A percentile compares a stretch with the other conserved stretches of the same genome.
These are phyloP conservation scores for Pionites leucogaster DNA, from an alignment of 2,113 vertebrate species.

Conservation along the genomic window DNA sequence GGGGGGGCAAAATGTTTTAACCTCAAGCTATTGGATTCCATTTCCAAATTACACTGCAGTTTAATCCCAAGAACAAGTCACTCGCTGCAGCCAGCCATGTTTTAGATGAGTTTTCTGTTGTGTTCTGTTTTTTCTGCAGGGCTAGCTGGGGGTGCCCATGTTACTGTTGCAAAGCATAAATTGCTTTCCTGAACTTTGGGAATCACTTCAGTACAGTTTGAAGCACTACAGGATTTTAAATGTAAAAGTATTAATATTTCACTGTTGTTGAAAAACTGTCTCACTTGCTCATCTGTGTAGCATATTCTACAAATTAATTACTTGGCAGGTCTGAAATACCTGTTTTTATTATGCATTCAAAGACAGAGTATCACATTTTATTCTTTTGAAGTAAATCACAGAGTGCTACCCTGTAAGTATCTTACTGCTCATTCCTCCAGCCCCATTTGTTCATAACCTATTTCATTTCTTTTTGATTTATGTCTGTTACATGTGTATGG, in stretches of 20 bases:
- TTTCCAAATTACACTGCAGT: slow-evolving; percentile 44
- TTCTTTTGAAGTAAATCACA: slow-evolving; percentile 65
- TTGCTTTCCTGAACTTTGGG: slow-evolving; percentile 26
- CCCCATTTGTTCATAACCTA: slow-evolving; percentile 47
- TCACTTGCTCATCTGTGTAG: slow-evolving; percentile 1
- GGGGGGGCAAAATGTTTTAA: not conserved
- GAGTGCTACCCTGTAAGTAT: slow-evolving; percentile 9
- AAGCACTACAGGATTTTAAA: slow-evolving; percentile 42
- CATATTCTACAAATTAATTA: slow-evolving; percentile 66
- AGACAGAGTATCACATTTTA: slow-evolving; percentile 59
- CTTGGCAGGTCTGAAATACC: slow-evolving; percentile 40
- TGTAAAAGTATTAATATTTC: slow-evolving; percentile 51
- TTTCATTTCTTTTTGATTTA: slow-evolving; percentile 64
- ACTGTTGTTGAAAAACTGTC: slow-evolving; percentile 21
- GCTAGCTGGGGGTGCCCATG: not conserved
- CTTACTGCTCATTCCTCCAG: not conserved
- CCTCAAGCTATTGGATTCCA: slow-evolving; percentile 7
- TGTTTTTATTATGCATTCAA: slow-evolving; percentile 67
- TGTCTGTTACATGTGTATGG: slow-evolving; percentile 27
- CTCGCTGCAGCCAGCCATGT: not conserved
- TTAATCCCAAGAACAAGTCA: slow-evolving; percentile 21
- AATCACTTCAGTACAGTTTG: slow-evolving; percentile 28
- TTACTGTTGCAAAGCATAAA: slow-evolving; percentile 32
- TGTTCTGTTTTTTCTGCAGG: slow-evolving; percentile 22
- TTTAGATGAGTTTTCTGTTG: slow-evolving; percentile 42